Evolutionary conservation across 1,140 invertebrate genomes (phyloP).

Genomic region (Aphelinus certus): DNA sequence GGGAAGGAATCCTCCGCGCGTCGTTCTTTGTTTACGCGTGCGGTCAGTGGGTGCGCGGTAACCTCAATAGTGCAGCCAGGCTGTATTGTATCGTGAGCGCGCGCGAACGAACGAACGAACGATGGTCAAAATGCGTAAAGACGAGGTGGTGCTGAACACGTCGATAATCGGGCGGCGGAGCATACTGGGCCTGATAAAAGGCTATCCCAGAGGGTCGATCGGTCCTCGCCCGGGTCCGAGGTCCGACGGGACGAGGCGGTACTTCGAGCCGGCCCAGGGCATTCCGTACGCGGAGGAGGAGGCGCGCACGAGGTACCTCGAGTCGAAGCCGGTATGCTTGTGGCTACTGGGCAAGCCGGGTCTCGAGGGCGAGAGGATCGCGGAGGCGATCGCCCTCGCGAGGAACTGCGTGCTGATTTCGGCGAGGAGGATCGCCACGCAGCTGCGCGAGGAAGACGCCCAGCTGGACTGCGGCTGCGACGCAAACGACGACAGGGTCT

Average conservation of each 20-base stretch:
- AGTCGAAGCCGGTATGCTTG: slow-evolving; percentile 65
- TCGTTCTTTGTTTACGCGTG: too few relatives aligned
- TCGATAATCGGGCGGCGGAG: slow-evolving; percentile 40
- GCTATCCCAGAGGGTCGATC: slow-evolving; percentile 18
- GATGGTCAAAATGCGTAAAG: too few relatives aligned
- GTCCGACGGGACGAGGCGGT: background rate
- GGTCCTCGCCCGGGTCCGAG: background rate
- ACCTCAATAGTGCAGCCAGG: too few relatives aligned
- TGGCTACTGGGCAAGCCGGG: slow-evolving; percentile 70
- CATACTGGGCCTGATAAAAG: slow-evolving; percentile 39
- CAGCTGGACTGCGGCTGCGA: slow-evolving; percentile 64
- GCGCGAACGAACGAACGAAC: too few relatives aligned
- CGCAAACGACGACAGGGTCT: slow-evolving; percentile 62
- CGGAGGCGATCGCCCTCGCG: slow-evolving; percentile 66
- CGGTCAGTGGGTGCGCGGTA: too few relatives aligned
- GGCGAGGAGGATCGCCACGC: slow-evolving; percentile 46
- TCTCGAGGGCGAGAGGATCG: slow-evolving; percentile 63
- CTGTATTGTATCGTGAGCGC: too few relatives aligned
- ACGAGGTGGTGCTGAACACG: background rate
- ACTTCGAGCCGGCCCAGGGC: slow-evolving; percentile 33
- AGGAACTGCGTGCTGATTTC: slow-evolving; percentile 69
- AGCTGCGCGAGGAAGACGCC: slow-evolving; percentile 57
- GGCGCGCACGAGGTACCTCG: slow-evolving; percentile 64
- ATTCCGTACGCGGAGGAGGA: slow-evolving; percentile 56
- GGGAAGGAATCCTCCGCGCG: too few relatives aligned